Percentiles rank a stretch among this genome's conserved stretches.
These are phyloP conservation scores for Acyrthosiphon pisum DNA, from an alignment of 1,140 invertebrate species.

Conservation along the genomic window DNA sequence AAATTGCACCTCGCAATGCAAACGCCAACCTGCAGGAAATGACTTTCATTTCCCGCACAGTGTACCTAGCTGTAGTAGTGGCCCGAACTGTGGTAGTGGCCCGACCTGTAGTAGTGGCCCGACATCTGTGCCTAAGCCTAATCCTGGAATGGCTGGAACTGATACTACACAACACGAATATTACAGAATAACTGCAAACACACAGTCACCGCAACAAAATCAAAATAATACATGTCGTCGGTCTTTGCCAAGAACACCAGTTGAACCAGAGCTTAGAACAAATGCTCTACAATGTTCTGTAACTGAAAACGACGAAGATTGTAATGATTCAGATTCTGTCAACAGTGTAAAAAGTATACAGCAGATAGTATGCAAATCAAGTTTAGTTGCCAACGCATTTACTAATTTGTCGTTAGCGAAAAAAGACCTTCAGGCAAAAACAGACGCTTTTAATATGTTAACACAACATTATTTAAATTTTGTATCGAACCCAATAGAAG, in stretches of 20 bases:
- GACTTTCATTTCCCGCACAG: neutral
- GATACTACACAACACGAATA: neutral
- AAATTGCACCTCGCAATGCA: neutral
- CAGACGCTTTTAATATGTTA: conserved; percentile 7
- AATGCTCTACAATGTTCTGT: neutral
- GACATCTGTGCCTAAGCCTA: neutral
- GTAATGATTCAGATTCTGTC: neutral
- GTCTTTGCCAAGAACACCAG: neutral
- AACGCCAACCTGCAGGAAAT: conserved; percentile 28
- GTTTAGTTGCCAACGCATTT: conserved; percentile 14
- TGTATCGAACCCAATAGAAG: neutral
- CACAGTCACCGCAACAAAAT: neutral
- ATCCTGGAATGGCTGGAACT: neutral
- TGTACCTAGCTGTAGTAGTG: neutral
- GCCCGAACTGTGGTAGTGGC: too few relatives aligned
- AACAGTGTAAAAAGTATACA: neutral
- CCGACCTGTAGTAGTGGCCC: neutral
- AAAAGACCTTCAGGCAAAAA: neutral
- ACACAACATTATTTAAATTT: neutral
- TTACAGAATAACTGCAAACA: conserved; percentile 15
- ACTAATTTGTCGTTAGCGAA: neutral
- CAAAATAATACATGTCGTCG: neutral
- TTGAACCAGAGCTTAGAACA: conserved; percentile 13
- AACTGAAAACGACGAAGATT: neutral
- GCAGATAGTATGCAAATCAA: neutral